Base-by-base conservation (phyloP, 2,888 invertebrate genomes). In the Phaonia tiefii region DNA sequence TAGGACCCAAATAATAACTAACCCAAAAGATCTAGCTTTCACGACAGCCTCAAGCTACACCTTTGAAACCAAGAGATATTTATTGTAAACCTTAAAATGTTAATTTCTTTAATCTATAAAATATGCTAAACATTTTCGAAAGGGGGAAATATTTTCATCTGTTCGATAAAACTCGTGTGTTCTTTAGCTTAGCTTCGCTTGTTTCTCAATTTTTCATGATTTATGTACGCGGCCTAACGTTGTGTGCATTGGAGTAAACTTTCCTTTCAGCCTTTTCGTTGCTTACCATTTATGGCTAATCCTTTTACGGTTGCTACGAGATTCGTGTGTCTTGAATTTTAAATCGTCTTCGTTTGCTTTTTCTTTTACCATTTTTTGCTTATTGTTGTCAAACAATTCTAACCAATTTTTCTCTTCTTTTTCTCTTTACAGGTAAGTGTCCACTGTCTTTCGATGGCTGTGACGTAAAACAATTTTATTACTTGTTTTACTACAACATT, bases 401-500 rank as follows among this genome's bases (percentile, higher is more conserved):
- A 58, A 60, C 17, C 44, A 22, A 25, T 44, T 54, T 70, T 39
- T 42, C 22, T 42, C n/a, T 46, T 20, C 56, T 42, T 26, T 26
- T 11, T 37, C 25, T 17, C 15, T 25, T 65, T 69, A 31, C 60
- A 73, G 77, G 72, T 78, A 58, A 78, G 67, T 60, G 67, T 60
- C 60, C n/a, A 73, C 60, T 44, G 56, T 73, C 49, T 72, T 71
- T 15, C 11, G 63, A 63, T 25, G 8, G 17, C 7, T 63, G 37
- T 77, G 42, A 51, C 17, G 26, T 54, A 51, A n/a, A 75, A 70
- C 69, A 75, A 75, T 75, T 69, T 70, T 70, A 76, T 65, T 44
- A 70, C 65, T 37, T 76, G 75, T 76, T 63, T 65, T 65, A 63
- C 70, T 60, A 54, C 46, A 26, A 60, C 26, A 42, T 69, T 56